Conservation (phyloP, 2,113 vertebrate species). For the Panurus biarmicus region DNA sequence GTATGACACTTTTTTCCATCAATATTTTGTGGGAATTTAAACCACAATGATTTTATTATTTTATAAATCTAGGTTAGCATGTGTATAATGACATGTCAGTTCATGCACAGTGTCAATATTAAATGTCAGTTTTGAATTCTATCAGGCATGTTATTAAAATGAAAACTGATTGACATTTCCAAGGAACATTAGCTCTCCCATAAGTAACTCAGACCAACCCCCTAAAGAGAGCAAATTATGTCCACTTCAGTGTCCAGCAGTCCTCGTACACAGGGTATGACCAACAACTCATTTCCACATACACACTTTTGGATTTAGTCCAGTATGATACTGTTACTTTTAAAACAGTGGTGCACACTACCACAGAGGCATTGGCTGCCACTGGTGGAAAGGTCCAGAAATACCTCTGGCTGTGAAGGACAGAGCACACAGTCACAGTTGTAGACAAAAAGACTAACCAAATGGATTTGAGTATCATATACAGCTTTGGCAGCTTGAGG, state of each 20-base stretch:
- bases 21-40: slow-evolving; percentile 31
- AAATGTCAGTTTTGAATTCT: slow-evolving; percentile 42
- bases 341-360: neutral
- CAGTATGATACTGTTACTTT: neutral
- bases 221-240: neutral
- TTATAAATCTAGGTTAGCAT: slow-evolving; percentile 46
- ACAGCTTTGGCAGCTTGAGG: neutral
- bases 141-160: slow-evolving; percentile 55
- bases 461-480: neutral
- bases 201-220: neutral
- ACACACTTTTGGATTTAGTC: neutral
- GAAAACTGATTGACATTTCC: slow-evolving; percentile 48
- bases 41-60: slow-evolving; percentile 36
- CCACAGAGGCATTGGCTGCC: neutral
- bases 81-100: slow-evolving; percentile 24
- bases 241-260: neutral
- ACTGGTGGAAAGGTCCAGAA: neutral
- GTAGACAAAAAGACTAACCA: neutral
- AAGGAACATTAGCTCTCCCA: neutral
- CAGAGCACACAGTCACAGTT: neutral
- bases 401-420: neutral
- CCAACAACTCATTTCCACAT: neutral
- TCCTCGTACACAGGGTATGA: neutral
- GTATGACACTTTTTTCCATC: neutral
- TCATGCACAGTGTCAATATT: neutral